These are phyloP conservation scores for Physocephala rufipes DNA, from an alignment of 2,888 invertebrate species.

Conservation along the genomic window DNA sequence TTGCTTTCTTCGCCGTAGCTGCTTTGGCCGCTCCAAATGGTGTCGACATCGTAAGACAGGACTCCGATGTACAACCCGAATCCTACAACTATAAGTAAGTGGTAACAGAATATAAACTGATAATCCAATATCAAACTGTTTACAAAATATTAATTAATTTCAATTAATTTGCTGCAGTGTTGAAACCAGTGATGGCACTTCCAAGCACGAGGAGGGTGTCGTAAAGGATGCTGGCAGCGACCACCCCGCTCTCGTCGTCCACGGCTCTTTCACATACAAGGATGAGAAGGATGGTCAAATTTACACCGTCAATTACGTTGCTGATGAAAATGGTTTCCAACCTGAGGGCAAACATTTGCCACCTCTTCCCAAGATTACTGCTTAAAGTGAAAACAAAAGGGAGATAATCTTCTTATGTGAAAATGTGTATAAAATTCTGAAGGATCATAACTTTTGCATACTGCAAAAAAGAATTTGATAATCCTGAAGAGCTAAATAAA, in stretches of 20 bases:
- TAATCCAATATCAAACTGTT: too few relatives aligned
- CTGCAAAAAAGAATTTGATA: conserved; percentile 32
- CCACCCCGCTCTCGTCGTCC: conserved; percentile 66
- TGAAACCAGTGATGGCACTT: conserved; percentile 67
- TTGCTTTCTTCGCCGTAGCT: conserved; percentile 60
- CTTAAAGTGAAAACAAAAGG: too few relatives aligned
- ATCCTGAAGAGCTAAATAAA: conserved; percentile 18
- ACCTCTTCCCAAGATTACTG: background rate
- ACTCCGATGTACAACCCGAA: conserved; percentile 64
- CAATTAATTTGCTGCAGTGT: conserved; percentile 28
- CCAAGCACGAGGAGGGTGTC: conserved; percentile 66
- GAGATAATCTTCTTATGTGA: conserved; percentile 66
- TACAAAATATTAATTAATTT: background rate
- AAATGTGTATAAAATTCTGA: conserved; percentile 34
- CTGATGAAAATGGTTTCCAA: conserved; percentile 68
- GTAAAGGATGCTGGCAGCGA: conserved; percentile 68
- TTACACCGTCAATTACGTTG: conserved; percentile 67
- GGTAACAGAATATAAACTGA: too few relatives aligned
- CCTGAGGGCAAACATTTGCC: conserved; percentile 58
- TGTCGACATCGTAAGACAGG: conserved; percentile 58
- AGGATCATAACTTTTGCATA: too few relatives aligned
- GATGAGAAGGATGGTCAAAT: conserved; percentile 61
- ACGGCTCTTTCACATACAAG: conserved; percentile 67
- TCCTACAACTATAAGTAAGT: conserved; percentile 67
- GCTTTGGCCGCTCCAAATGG: conserved; percentile 39